A percentile compares a stretch with the other conserved stretches of the same genome.
These are phyloP conservation scores for Masnerella sp. DNA, from an alignment of 2,888 invertebrate species.

Conservation along the genomic window DNA sequence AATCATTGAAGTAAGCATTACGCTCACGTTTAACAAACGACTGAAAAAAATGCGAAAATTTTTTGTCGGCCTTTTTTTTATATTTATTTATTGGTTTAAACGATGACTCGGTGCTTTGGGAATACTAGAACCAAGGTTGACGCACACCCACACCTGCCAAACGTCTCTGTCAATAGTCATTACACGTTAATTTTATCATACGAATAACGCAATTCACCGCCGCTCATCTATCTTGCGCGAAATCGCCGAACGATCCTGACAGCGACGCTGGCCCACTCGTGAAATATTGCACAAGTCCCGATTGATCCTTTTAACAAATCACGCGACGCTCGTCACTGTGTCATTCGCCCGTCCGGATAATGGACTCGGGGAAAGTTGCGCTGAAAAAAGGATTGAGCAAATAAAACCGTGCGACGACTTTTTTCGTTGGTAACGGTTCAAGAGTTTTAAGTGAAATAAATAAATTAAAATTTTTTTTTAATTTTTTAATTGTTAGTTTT, in stretches of 20 bases:
- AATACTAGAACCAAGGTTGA: conserved; percentile 59
- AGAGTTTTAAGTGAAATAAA: too few species aligned
- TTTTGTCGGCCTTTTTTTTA: too few species aligned
- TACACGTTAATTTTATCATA: conserved; percentile 67
- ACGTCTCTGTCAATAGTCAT: conserved; percentile 69
- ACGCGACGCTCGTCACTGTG: conserved; percentile 31
- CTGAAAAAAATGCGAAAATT: too few species aligned
- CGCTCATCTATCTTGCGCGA: conserved; percentile 42
- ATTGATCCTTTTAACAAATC: conserved; percentile 52
- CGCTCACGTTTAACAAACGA: too few species aligned
- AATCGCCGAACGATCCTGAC: conserved; percentile 34
- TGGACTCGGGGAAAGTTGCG: conserved; percentile 9
- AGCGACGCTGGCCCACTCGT: conserved; percentile 34
- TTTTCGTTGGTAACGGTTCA: too few species aligned
- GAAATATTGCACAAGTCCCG: conserved; percentile 39
- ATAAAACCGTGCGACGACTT: too few species aligned
- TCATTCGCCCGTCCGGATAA: conserved; percentile 18
- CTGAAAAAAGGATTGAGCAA: conserved; percentile 1
- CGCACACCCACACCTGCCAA: conserved; percentile 66
- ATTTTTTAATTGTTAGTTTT: too few species aligned
- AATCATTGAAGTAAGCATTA: conserved; percentile 23
- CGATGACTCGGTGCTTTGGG: conserved; percentile 64
- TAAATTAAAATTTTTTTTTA: too few species aligned
- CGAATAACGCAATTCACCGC: conserved; percentile 55
- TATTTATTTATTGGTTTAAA: conserved; percentile 48